Conservation (phyloP, 2,113 vertebrate species). For the Melanerpes formicivorus region DNA sequence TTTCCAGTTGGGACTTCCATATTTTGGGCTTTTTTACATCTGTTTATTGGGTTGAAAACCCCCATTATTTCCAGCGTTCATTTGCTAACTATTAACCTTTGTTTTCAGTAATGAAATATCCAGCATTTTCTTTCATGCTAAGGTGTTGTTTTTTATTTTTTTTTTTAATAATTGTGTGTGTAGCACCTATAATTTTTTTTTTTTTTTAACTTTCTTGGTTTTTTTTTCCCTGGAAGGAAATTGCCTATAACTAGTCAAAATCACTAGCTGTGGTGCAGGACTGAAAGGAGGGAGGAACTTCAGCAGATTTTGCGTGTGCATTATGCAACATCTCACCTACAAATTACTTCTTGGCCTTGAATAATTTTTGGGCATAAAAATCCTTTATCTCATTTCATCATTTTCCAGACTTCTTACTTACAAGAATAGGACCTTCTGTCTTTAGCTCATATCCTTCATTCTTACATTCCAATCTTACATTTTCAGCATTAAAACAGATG, state of each 20-base stretch:
- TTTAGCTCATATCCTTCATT: neutral
- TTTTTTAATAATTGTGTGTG: too few relatives aligned
- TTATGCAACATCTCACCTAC: neutral
- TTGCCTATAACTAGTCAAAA: neutral
- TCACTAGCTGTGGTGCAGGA: neutral
- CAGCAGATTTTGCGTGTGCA: neutral
- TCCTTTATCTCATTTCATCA: neutral
- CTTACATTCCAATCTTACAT: neutral
- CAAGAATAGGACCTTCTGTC: neutral
- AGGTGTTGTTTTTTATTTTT: neutral
- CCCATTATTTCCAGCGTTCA: neutral
- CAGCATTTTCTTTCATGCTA: too few relatives aligned
- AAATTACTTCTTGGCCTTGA: neutral
- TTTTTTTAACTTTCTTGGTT: neutral
- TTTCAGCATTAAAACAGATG: neutral
- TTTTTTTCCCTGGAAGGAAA: neutral
- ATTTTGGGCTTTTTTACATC: neutral
- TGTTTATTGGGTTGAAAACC: neutral
- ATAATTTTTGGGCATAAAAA: neutral
- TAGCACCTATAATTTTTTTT: neutral
- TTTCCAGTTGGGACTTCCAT: neutral
- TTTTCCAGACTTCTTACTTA: neutral
- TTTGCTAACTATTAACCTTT: neutral
- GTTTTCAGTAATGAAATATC: neutral
- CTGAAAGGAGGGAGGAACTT: neutral